These are phyloP conservation scores for Mobula birostris DNA, from an alignment of 2,113 vertebrate species.

Conservation along the genomic window DNA sequence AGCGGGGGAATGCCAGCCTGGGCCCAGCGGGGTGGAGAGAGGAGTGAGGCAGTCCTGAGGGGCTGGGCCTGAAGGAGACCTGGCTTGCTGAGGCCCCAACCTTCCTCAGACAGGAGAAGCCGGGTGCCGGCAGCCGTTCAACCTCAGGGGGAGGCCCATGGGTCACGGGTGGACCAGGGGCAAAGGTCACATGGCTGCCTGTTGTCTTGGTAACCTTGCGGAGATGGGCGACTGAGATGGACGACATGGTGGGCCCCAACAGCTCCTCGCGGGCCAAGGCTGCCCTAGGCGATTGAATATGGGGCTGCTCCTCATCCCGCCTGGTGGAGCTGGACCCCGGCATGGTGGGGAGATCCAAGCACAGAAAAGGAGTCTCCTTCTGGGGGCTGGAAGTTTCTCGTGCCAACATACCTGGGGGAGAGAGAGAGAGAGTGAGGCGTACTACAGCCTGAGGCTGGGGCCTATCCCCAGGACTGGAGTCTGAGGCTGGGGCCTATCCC, in stretches of 20 bases:
- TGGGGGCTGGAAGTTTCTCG: not conserved
- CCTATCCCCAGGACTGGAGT: too few species aligned
- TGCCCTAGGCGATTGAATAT: too few species aligned
- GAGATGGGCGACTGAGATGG: not conserved
- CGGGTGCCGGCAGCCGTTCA: not conserved
- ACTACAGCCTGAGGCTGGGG: not conserved
- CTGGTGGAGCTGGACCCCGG: not conserved
- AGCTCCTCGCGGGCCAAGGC: too few species aligned
- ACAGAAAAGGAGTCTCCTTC: not conserved
- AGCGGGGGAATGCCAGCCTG: too few species aligned
- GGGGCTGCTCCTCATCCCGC: too few species aligned
- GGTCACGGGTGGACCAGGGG: not conserved
- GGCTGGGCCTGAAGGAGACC: too few species aligned
- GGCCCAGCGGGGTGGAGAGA: not conserved
- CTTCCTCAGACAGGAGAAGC: not conserved
- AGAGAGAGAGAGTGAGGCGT: not conserved
- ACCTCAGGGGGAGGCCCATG: not conserved
- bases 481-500: too few species aligned
- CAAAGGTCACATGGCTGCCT: not conserved
- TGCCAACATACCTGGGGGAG: not conserved
- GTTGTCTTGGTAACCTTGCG: not conserved
- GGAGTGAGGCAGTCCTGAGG: not conserved
- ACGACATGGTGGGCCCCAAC: not conserved
- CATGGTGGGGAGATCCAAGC: not conserved
- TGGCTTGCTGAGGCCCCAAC: too few species aligned